Evolutionary conservation across 2,888 invertebrate species (phyloP), one percentile per base, ranked within the genome.

Genomic region (Drosophila fungiperda): DNA sequence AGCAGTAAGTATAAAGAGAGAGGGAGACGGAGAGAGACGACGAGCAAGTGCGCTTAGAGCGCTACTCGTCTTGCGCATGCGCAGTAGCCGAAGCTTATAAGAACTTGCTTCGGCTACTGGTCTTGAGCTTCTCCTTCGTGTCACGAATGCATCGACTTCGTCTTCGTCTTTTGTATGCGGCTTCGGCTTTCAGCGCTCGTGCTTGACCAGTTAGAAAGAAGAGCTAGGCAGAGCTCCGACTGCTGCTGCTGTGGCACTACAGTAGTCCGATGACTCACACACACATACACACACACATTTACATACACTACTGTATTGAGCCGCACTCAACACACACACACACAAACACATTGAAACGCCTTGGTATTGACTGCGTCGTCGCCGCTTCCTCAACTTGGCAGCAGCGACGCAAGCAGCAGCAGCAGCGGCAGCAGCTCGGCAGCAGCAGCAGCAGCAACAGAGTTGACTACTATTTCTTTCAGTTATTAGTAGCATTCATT

Each of bases 111-210:
- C 91, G 90, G 92, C 93, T 93, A 91, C 93, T 85, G 93, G 93
- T 90, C 90, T 93, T 93, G 90, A 91, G 92, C 92, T 81, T 91
- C 92, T 92, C 91, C 92, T 91, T 89, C 89, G 89, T 78, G 72
- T 73, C 73, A 61, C 78, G 73, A 78, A 65, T 65, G 72, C 68
- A 50, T 60, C 42, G 42, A 32, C 76, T 78, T 78, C 76, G 83
- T 67, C 77, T 77, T 65, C 67, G 80, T 69, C 68, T 45, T 23
- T 45, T 15, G 45, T 23, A 29, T 38, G 29, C 26, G 38, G 8
- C 26, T 55, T 55, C 55, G 55, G 55, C n/a, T 55, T 77, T 64
- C 33, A 58, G 35, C 63, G 50, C 52, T 79, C 79, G 83, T 69
- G 74, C 72, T 82, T 82, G 83, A 80, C 80, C 81, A 82, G 83